Evolutionary conservation across 2,888 invertebrate genomes (phyloP).

Genomic region (Aproaerema taeniolella): DNA sequence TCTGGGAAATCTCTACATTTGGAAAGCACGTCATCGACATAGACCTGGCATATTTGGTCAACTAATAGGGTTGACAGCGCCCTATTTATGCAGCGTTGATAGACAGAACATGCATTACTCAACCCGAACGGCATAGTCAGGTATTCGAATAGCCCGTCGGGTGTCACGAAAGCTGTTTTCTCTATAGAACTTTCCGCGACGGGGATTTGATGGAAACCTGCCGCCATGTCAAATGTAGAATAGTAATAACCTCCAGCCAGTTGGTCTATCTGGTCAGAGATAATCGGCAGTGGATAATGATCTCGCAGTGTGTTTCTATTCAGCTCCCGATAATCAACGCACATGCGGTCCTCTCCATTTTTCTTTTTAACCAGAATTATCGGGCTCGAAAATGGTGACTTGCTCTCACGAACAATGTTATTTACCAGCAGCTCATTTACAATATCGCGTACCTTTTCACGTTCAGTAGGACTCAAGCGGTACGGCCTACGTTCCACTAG

Average conservation of each 20-base stretch:
- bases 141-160: constrained; percentile 30
- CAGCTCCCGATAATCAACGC: constrained; percentile 26
- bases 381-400: constrained; percentile 31
- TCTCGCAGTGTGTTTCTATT: constrained; percentile 24
- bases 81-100: constrained; percentile 24
- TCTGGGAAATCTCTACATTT: constrained; percentile 19
- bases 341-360: constrained; percentile 26
- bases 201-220: constrained; percentile 28
- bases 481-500: constrained; percentile 29
- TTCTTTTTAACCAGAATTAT: constrained; percentile 23
- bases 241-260: constrained; percentile 18
- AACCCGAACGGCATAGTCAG: constrained; percentile 30
- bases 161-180: constrained; percentile 30
- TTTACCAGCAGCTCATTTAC: constrained; percentile 26
- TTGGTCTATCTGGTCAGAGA: constrained; percentile 26
- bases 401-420: constrained; percentile 29
- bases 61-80: constrained; percentile 13
- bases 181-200: constrained; percentile 22
- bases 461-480: constrained; percentile 25
- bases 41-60: constrained; percentile 22
- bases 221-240: constrained; percentile 24
- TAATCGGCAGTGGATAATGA: constrained; percentile 26
- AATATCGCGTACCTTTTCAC: constrained; percentile 26
- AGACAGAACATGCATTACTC: constrained; percentile 25
- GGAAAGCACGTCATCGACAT: constrained; percentile 29